Evolutionary conservation across 1,140 invertebrate species (phyloP).

Genomic region (Pollicipes pollicipes): DNA sequence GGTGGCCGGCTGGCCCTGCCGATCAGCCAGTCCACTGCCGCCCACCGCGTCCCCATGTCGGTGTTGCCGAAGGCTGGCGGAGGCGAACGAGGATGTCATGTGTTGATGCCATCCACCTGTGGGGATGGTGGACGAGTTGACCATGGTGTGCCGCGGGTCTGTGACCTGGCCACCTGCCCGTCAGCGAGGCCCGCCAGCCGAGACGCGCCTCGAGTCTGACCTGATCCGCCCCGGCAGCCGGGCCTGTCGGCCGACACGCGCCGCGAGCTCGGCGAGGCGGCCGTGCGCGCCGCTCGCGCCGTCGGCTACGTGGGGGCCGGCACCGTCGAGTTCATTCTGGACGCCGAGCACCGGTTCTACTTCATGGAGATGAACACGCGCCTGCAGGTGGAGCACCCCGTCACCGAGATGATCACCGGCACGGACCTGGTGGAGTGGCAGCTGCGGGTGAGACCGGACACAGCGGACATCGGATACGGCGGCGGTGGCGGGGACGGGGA

Average conservation of each 20-base stretch:
- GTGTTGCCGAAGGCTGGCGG: no score
- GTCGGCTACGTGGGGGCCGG: constrained; percentile 90
- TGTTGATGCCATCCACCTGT: no score
- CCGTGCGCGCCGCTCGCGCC: constrained; percentile 73
- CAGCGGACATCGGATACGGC: no score
- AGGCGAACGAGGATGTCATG: no score
- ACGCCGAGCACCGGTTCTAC: constrained; percentile 67
- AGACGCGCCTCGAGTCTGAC: neutral
- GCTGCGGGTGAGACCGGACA: constrained; percentile 37
- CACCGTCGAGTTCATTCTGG: constrained; percentile 88
- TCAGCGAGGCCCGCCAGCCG: no score
- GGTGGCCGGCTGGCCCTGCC: no score
- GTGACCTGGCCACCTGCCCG: no score
- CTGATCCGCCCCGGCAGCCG: constrained; percentile 37
- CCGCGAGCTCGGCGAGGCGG: constrained; percentile 61
- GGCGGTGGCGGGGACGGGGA: no score
- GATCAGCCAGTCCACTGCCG: no score
- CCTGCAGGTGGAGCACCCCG: constrained; percentile 86
- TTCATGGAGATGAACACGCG: constrained; percentile 99
- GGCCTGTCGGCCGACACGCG: constrained; percentile 58
- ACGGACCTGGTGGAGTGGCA: constrained; percentile 95
- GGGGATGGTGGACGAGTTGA: no score
- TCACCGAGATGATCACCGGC: constrained; percentile 88
- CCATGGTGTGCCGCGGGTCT: no score
- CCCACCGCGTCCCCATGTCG: no score